Percentiles rank a stretch among this genome's conserved stretches.
Conservation (phyloP, 2,888 invertebrate genomes). For the Ennomos erosarius region DNA sequence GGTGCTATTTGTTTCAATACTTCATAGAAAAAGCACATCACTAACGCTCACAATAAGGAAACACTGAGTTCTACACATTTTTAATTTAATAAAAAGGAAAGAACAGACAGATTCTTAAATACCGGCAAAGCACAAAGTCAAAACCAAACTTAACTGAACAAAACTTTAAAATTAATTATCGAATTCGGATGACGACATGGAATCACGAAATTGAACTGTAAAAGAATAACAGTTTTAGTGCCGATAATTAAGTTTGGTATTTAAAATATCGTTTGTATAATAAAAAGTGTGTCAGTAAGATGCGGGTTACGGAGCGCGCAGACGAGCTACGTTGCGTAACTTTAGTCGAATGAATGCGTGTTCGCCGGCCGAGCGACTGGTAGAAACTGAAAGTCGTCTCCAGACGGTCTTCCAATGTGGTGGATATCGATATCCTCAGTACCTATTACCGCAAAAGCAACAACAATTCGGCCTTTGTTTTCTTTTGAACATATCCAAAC, state of each 20-base stretch:
- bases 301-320: conserved; percentile 65
- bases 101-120: conserved; percentile 40
- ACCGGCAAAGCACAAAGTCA: conserved; percentile 33
- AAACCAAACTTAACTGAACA: conserved; percentile 22
- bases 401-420: conserved; percentile 32
- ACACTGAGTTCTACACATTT: conserved; percentile 66
- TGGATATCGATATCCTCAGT: conserved; percentile 31
- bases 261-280: conserved; percentile 35
- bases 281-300: conserved; percentile 71
- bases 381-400: conserved; percentile 80
- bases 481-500: conserved; percentile 1
- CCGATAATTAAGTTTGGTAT: conserved; percentile 35
- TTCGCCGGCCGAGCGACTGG: conserved; percentile 58
- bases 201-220: conserved; percentile 30
- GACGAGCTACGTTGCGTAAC: conserved; percentile 52
- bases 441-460: conserved; percentile 24
- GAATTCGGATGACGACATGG: conserved; percentile 17
- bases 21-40: conserved; percentile 73
- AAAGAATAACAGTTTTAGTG: conserved; percentile 30
- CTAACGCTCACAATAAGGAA: conserved; percentile 54
- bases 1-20: conserved; percentile 66
- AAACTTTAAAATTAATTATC: conserved; percentile 13
- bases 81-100: conserved; percentile 42
- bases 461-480: conserved; percentile 34
- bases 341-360: conserved; percentile 57